A percentile compares a stretch with the other conserved stretches of the same genome.
These are phyloP conservation scores for Drosophila bipectinata DNA, from an alignment of 1,140 invertebrate species.

Conservation along the genomic window DNA sequence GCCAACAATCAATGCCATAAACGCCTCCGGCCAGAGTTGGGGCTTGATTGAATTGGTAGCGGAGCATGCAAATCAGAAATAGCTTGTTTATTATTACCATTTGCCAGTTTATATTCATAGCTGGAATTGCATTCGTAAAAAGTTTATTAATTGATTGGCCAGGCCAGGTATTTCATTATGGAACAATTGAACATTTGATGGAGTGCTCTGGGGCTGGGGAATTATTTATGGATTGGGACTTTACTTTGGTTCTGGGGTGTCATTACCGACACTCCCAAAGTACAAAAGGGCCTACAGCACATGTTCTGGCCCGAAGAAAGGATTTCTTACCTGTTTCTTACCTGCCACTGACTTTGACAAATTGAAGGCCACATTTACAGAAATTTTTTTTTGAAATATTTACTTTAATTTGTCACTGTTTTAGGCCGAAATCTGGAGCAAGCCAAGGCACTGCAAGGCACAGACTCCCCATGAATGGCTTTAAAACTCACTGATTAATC, in stretches of 20 bases:
- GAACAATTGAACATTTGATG: slow-evolving; percentile 53
- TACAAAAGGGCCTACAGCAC: slow-evolving; percentile 4
- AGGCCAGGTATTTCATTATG: slow-evolving; percentile 37
- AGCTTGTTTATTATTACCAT: slow-evolving; percentile 32
- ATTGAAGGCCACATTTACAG: slow-evolving; percentile 51
- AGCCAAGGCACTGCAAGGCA: neutral
- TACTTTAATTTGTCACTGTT: slow-evolving; percentile 50
- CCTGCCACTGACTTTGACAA: slow-evolving; percentile 68
- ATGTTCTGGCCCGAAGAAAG: neutral
- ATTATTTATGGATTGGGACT: slow-evolving; percentile 31
- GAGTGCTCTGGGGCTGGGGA: slow-evolving; percentile 24
- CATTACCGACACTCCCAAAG: slow-evolving; percentile 14
- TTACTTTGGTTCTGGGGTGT: slow-evolving; percentile 14
- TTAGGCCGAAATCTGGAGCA: neutral
- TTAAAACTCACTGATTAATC: slow-evolving; percentile 39
- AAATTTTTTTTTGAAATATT: slow-evolving; percentile 42
- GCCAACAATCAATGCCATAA: slow-evolving; percentile 33
- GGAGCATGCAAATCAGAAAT: slow-evolving; percentile 55
- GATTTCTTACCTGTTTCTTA: slow-evolving; percentile 29
- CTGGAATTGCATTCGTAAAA: slow-evolving; percentile 42
- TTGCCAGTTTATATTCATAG: slow-evolving; percentile 16
- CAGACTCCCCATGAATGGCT: slow-evolving; percentile 10
- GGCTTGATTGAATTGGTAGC: slow-evolving; percentile 5
- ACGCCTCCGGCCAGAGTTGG: slow-evolving; percentile 18
- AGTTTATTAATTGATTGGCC: slow-evolving; percentile 60